Conservation (phyloP, 2,888 invertebrate genomes). For the Congeria kusceri region DNA sequence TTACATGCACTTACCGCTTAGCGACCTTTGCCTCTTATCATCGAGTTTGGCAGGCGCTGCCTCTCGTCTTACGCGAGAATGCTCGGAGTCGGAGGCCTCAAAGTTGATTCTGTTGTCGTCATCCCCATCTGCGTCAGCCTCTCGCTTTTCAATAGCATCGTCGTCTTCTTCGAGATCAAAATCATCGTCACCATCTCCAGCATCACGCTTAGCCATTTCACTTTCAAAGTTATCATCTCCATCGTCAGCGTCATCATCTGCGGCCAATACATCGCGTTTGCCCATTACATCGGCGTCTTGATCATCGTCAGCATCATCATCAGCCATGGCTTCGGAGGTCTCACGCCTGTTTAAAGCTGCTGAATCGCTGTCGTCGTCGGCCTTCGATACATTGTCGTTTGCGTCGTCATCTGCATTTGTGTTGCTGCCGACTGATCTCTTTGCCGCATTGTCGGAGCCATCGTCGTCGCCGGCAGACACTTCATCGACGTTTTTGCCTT, state of each 20-base stretch:
- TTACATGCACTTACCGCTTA: no score
- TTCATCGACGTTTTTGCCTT: background rate
- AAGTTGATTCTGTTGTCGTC: background rate
- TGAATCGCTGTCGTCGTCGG: background rate
- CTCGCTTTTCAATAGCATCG: conserved; percentile 16
- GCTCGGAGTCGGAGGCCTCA: no score
- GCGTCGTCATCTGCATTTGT: background rate
- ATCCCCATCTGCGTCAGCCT: conserved; percentile 6
- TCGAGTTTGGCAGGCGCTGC: no score
- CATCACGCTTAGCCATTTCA: background rate
- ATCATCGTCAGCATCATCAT: no score
- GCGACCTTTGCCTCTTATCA: no score
- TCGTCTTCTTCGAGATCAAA: conserved; percentile 15
- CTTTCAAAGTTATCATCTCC: conserved; percentile 32
- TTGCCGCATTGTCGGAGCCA: background rate
- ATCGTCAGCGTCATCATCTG: conserved; percentile 1
- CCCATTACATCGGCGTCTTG: no score
- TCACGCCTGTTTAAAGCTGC: background rate
- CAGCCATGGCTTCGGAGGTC: no score
- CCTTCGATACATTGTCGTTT: conserved; percentile 1
- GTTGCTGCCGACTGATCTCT: background rate
- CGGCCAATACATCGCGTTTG: background rate
- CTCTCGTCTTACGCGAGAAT: no score
- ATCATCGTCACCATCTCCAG: background rate
- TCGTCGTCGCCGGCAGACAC: background rate